Evolutionary conservation across 1,140 invertebrate species (phyloP).

Genomic region (Halictus rubicundus): DNA sequence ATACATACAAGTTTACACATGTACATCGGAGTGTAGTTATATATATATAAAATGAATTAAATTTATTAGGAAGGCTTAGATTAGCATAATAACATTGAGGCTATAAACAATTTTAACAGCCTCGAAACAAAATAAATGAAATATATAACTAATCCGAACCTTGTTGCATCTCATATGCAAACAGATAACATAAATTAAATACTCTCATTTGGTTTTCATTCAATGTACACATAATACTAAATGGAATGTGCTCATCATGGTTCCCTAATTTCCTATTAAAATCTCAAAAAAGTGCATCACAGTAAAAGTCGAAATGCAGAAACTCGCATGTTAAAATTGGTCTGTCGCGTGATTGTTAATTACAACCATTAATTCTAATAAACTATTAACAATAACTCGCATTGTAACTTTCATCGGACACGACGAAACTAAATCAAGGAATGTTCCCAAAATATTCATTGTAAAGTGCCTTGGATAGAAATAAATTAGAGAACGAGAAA

Average conservation of each 20-base stretch:
- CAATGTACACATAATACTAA: conserved; percentile 38
- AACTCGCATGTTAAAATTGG: not conserved
- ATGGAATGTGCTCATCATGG: conserved; percentile 36
- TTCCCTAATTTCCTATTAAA: not conserved
- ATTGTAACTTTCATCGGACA: no score
- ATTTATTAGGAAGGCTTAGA: conserved; percentile 8
- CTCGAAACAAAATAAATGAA: not conserved
- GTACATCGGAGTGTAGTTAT: not conserved
- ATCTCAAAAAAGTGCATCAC: conserved; percentile 32
- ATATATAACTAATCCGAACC: not conserved
- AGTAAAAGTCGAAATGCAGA: conserved; percentile 26
- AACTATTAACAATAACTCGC: not conserved
- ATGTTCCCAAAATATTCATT: not conserved
- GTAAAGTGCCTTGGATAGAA: not conserved
- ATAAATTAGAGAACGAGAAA: not conserved
- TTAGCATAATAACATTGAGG: not conserved
- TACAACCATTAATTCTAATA: not conserved
- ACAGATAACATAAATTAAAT: conserved; percentile 40
- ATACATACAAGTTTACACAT: conserved; percentile 25
- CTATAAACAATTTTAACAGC: not conserved
- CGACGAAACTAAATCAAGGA: not conserved
- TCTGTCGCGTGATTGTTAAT: conserved; percentile 1
- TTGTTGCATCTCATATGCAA: conserved; percentile 4
- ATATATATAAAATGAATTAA: not conserved
- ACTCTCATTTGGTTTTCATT: conserved; percentile 44